Base-by-base conservation (phyloP, 2,113 vertebrate genomes). In the Syngnathoides biaculeatus region DNA sequence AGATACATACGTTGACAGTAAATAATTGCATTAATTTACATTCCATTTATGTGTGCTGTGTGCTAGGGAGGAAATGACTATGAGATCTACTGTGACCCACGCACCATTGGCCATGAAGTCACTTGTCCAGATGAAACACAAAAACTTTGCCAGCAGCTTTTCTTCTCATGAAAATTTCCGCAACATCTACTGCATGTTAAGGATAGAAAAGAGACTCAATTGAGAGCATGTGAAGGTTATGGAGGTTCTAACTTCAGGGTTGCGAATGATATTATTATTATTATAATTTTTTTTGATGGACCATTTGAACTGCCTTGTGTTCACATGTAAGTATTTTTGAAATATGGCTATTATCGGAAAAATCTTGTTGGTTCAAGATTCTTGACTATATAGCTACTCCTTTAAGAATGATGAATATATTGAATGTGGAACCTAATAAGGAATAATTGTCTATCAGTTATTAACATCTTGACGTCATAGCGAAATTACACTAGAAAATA, bases 61-160 rank as follows among this genome's bases (percentile, higher is more conserved):
- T 72, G 52, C 65, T 38, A 92, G 89, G 74, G 90, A 72, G 82
- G 91, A 87, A 90, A 89, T n/a, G 88, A 90, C 70, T 85, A 86
- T 8, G 88, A 90, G 80, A 90, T 90, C 78, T 90, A 78, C 79
- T 7, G 55, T 0, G 88, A 90, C 79, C 60, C 83, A 6, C 86
- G 87, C 19, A 90, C 88, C 27, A 27, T 83, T 3, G 88, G 88
- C 61, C 88, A 90, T 1, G 86, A 86, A 26, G 88, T 90, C 10
- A 59, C 83, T 12, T 64, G 73, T 79, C 88, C 88, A 0, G 81
- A 38, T 38, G 81, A 88, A 2, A 90, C 88, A 0, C 62, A 0
- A 0, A 69, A 20, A 5, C 67, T 87, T 1, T 90, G 87, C 40
- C 43, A 79, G 56, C 38, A 84, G 70, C 79, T 90, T 2, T 90